Evolutionary conservation across 2,888 invertebrate species (phyloP), one percentile per base, ranked within the genome.

Genomic region (Drosophila paramelanica): DNA sequence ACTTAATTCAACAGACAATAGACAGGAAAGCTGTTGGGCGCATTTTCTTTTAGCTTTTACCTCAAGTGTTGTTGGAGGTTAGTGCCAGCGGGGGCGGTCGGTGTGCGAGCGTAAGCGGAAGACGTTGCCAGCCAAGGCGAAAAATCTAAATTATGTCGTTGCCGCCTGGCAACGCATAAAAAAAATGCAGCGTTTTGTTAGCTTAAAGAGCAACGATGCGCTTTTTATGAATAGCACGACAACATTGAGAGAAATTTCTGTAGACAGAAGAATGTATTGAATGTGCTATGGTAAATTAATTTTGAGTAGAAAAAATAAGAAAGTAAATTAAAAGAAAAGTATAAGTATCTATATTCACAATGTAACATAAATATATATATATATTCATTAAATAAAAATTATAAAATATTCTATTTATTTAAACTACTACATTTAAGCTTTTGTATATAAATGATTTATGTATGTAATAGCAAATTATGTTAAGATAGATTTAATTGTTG

Each of bases 111-210:
- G 52, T 39, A 14, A 31, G 25, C 17, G 33, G 20, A 20, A 42
- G 45, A 52, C 23, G 42, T 33, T n/a, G 51, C 33, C 43, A 69
- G 66, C 53, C 67, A 59, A 61, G 66, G 80, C 73, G 64, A 79
- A 88, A 84, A 81, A 84, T 77, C 90, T 87, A 89, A 87, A 87
- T 87, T 86, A 89, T 89, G 89, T 87, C 84, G 89, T 79, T 87
- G 77, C 64, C 67, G 70, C 58, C 55, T 68, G 59, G 53, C 59
- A 59, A 55, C 55, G 55, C 51, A 78, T 68, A 66, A 67, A 67
- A 67, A 89, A 85, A 80, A 79, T 81, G 86, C 89, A 83, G 71
- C 89, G 86, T 80, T 88, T 86, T 88, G 80, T 83, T 56, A 66
- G 86, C 86, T 82, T 88, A 75, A 76, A 74, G 67, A 60, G 73